These are phyloP conservation scores for Riparia riparia DNA, from an alignment of 2,113 vertebrate species.

Conservation along the genomic window DNA sequence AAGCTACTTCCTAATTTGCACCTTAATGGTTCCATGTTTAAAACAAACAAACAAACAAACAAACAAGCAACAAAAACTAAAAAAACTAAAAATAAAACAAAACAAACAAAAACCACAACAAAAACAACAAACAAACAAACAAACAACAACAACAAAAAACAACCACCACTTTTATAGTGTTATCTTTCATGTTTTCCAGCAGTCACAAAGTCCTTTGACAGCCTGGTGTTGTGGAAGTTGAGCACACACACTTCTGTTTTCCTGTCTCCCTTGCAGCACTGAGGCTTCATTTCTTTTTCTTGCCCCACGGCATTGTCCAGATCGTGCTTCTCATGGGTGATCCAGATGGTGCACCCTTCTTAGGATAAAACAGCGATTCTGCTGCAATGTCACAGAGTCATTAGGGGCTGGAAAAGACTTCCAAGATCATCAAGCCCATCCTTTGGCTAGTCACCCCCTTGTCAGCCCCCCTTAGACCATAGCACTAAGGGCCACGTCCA, in stretches of 20 bases:
- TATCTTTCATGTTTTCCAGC: neutral
- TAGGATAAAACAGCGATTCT: neutral
- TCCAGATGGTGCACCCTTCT: accelerated
- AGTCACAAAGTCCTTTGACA: neutral
- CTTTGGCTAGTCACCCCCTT: neutral
- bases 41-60: no score
- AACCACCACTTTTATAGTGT: accelerated
- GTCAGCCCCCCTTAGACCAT: neutral
- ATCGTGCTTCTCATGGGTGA: neutral
- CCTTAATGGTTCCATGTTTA: neutral
- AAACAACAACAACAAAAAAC: accelerated
- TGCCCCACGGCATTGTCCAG: neutral
- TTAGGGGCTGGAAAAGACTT: neutral
- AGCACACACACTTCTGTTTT: accelerated
- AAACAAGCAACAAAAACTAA: no score
- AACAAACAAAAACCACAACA: accelerated
- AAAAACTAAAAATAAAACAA: no score
- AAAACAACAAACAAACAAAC: neutral
- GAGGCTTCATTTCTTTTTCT: neutral
- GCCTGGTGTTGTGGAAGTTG: neutral
- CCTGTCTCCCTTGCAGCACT: neutral
- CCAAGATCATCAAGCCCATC: neutral
- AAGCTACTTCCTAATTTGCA: neutral
- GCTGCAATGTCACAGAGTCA: neutral
- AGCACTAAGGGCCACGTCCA: accelerated